phyloP scores from a whole-genome alignment of 2,888 invertebrate species.

The Barypeithes pellucidus region DNA sequence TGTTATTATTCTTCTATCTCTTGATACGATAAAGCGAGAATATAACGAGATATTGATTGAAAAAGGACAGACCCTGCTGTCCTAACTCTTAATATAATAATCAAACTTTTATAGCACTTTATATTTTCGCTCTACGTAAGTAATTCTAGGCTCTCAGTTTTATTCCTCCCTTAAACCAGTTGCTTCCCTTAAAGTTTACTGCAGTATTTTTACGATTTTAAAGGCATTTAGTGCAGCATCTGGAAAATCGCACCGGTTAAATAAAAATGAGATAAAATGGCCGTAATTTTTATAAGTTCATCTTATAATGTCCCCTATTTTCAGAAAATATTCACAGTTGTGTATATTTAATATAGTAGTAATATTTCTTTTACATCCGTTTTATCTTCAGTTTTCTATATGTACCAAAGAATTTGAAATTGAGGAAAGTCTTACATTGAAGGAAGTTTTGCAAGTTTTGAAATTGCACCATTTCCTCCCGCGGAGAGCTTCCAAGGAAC shows the following conservation, averaged over 20 bases:
- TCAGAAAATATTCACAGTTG: slow-evolving; percentile 18
- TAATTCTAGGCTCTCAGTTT: too few relatives aligned
- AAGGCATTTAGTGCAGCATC: slow-evolving; percentile 31
- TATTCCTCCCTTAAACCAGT: slow-evolving; percentile 18
- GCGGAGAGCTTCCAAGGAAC: too few relatives aligned
- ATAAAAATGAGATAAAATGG: slow-evolving; percentile 40
- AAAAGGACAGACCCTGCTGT: too few relatives aligned
- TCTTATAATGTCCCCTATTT: slow-evolving; percentile 24
- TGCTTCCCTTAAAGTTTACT: slow-evolving; percentile 11
- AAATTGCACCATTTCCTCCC: too few relatives aligned
- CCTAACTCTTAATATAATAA: too few relatives aligned
- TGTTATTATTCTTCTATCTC: too few relatives aligned
- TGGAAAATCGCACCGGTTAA: slow-evolving; percentile 38
- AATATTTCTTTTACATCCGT: slow-evolving; percentile 5
- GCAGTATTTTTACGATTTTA: slow-evolving; percentile 35
- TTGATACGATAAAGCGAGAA: too few relatives aligned
- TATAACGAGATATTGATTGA: too few relatives aligned
- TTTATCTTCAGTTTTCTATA: slow-evolving; percentile 1
- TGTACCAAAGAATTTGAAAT: not conserved
- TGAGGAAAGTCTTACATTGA: too few relatives aligned
- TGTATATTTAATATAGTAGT: slow-evolving; percentile 10
- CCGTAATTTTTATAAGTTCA: slow-evolving; percentile 41
- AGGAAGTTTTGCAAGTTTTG: too few relatives aligned
- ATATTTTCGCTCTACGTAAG: too few relatives aligned
- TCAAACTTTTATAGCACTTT: too few relatives aligned